Evolutionary conservation across 2,797 vertebrate species (phyloP).

Genomic region (Coregonus sp.): DNA sequence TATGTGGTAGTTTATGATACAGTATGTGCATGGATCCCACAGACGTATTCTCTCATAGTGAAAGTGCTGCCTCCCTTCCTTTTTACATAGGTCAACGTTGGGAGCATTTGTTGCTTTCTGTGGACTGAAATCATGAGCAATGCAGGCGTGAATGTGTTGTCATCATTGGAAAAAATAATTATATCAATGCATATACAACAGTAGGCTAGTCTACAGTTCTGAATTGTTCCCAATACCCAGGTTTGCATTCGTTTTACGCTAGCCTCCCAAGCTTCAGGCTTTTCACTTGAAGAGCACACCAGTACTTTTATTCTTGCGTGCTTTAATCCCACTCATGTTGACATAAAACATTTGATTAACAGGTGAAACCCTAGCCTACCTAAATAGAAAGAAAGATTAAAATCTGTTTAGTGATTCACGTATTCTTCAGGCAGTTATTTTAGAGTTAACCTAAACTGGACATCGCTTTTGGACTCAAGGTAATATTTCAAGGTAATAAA

Average conservation of each 20-base stretch:
- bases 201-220: not conserved
- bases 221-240: not conserved
- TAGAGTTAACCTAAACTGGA: not conserved
- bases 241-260: slow-evolving; percentile 63
- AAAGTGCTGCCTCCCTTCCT: not conserved
- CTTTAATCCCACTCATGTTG: not conserved
- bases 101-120: not conserved
- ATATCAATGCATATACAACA: not conserved
- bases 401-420: not conserved
- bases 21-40: not conserved
- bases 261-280: slow-evolving; percentile 57
- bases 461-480: not conserved
- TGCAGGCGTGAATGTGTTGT: not conserved
- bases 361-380: too few species aligned
- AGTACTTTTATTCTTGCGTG: not conserved
- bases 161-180: not conserved
- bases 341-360: not conserved
- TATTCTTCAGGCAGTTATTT: not conserved
- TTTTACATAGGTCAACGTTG: not conserved
- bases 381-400: not conserved
- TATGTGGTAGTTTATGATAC: not conserved
- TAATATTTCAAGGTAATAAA: not conserved
- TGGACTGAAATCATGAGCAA: not conserved
- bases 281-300: not conserved
- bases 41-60: not conserved